Percentiles rank a stretch among this genome's conserved stretches.
These are phyloP conservation scores for Melikaiella ostensackeni DNA, from an alignment of 2,888 invertebrate genomes.

Conservation along the genomic window DNA sequence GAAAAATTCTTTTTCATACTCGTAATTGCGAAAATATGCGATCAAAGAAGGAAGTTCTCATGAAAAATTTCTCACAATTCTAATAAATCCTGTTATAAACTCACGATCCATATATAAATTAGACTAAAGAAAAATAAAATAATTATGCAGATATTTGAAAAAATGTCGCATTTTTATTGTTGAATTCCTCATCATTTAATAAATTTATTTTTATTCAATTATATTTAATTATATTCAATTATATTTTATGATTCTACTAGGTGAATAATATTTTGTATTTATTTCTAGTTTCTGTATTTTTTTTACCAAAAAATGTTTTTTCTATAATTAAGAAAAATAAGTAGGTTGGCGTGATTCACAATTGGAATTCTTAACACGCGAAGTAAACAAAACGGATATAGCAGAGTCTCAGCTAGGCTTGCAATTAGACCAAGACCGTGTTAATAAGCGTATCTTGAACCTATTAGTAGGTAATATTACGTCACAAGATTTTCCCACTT, in stretches of 20 bases:
- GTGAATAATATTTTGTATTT: too few relatives aligned
- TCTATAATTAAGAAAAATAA: background rate
- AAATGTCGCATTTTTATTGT: background rate
- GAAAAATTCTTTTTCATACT: too few relatives aligned
- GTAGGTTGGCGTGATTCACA: constrained; percentile 1
- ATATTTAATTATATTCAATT: background rate
- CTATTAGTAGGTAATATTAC: constrained; percentile 20
- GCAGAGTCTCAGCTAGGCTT: constrained; percentile 48
- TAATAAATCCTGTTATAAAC: background rate
- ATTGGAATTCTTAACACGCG: constrained; percentile 32
- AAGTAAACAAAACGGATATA: constrained; percentile 34
- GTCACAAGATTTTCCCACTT: constrained; percentile 28
- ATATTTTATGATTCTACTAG: background rate
- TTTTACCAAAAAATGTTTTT: background rate
- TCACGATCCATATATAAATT: too few relatives aligned
- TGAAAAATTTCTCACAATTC: constrained; percentile 4
- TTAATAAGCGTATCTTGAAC: constrained; percentile 67
- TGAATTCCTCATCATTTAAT: background rate
- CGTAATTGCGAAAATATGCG: background rate
- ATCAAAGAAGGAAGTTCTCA: background rate
- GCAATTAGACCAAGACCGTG: constrained; percentile 75
- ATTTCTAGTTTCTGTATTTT: background rate
- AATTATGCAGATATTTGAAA: background rate
- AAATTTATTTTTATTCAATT: background rate
- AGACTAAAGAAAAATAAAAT: background rate